Evolutionary conservation across 2,888 invertebrate genomes (phyloP).

Genomic region (Stenurella melanura): DNA sequence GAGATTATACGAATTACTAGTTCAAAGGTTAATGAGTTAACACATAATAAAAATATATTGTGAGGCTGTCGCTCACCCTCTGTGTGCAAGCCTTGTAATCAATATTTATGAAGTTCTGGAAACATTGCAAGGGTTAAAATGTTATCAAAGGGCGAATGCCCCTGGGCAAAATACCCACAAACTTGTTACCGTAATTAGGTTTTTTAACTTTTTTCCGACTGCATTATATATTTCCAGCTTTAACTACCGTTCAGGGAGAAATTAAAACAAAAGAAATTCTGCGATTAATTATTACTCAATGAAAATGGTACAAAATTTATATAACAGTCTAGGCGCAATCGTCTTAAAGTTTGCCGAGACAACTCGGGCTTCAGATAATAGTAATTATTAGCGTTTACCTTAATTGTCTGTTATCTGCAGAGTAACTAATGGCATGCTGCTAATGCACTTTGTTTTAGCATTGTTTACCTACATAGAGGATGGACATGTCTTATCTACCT

Average conservation of each 20-base stretch:
- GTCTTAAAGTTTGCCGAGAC: conserved; percentile 3
- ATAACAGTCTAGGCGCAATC: neutral
- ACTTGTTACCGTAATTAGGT: conserved; percentile 64
- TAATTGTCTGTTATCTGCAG: neutral
- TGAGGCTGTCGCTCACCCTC: conserved; percentile 27
- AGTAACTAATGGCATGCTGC: neutral
- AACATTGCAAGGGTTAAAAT: conserved; percentile 55
- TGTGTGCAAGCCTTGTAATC: conserved; percentile 33
- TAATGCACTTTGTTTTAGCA: neutral
- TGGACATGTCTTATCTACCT: no score
- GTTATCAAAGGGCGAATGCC: conserved; percentile 63
- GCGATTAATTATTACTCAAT: conserved; percentile 36
- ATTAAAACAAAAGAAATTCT: conserved; percentile 41
- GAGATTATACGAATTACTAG: conserved; percentile 20
- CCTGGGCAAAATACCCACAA: conserved; percentile 61
- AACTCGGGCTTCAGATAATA: conserved; percentile 2
- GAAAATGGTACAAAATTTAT: conserved; percentile 26
- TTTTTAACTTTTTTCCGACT: conserved; percentile 56
- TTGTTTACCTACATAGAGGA: no score
- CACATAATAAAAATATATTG: conserved; percentile 38
- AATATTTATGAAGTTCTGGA: conserved; percentile 42
- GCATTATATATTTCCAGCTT: conserved; percentile 41
- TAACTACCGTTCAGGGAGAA: conserved; percentile 38
- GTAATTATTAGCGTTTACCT: neutral
- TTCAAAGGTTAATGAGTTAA: conserved; percentile 40